Percentiles rank a stretch among this genome's conserved stretches.
These are phyloP conservation scores for Helobdella robusta DNA, from an alignment of 2,888 invertebrate genomes.

Conservation along the genomic window DNA sequence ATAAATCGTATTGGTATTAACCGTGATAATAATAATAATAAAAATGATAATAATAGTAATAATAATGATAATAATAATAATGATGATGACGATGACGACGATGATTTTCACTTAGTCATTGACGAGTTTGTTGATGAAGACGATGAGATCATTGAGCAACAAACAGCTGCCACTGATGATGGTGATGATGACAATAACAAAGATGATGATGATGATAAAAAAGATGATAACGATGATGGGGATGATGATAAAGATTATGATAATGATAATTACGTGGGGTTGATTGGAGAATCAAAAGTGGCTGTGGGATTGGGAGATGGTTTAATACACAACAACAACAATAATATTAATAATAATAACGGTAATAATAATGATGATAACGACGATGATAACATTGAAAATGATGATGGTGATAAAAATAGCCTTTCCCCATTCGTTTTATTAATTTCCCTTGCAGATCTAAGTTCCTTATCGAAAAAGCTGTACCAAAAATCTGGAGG, in stretches of 20 bases:
- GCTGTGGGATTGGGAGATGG: no score
- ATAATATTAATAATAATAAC: not conserved
- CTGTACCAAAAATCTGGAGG: no score
- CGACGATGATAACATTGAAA: not conserved
- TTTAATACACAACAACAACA: not conserved
- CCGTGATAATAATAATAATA: not conserved
- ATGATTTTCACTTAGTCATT: not conserved
- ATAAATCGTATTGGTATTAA: not conserved
- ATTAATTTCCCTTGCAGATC: no score
- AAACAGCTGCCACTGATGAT: not conserved
- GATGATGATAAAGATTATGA: conserved; percentile 1
- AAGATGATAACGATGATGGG: no score
- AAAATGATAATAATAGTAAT: not conserved
- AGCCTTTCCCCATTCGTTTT: no score
- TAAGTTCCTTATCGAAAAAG: not conserved
- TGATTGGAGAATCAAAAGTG: not conserved
- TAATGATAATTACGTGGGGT: not conserved
- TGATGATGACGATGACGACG: not conserved
- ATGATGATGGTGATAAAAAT: not conserved
- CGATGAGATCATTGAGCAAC: not conserved
- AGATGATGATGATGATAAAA: no score
- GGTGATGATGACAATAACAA: no score
- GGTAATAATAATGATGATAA: not conserved
- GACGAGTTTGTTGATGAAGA: not conserved
- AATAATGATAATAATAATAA: not conserved